Conservation (phyloP, 2,113 vertebrate genomes). For the Plectropomus leopardus region DNA sequence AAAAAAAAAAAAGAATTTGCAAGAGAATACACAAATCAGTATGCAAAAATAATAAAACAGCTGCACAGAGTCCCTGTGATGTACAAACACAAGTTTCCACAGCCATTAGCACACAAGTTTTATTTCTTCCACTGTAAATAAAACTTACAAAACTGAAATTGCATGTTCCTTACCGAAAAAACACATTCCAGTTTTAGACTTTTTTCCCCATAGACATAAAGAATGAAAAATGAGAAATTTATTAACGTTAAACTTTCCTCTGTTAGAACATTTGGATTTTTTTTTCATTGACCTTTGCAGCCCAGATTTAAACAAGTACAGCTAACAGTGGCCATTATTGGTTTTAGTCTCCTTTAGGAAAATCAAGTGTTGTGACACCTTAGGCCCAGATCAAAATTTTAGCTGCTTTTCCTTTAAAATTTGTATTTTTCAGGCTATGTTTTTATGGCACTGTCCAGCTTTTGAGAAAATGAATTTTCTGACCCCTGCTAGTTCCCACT, state of each 20-base stretch:
- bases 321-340: neutral
- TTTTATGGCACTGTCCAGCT: constrained; percentile 69
- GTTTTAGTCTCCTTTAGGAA: neutral
- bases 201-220: no score
- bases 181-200: no score
- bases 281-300: neutral
- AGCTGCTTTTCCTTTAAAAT: neutral
- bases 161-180: no score
- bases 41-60: constrained; percentile 46
- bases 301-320: neutral
- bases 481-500: constrained; percentile 70
- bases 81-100: no score
- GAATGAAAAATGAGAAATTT: neutral
- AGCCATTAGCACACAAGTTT: no score
- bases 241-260: neutral
- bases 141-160: no score
- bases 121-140: no score
- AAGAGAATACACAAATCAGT: constrained; percentile 57
- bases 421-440: no score
- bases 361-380: neutral
- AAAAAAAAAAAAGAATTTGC: no score
- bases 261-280: neutral
- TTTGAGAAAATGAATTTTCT: constrained; percentile 53
- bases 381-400: neutral
- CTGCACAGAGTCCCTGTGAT: neutral